Evolutionary conservation across 2,888 invertebrate genomes (phyloP).

Genomic region (Hydriomena furcata): DNA sequence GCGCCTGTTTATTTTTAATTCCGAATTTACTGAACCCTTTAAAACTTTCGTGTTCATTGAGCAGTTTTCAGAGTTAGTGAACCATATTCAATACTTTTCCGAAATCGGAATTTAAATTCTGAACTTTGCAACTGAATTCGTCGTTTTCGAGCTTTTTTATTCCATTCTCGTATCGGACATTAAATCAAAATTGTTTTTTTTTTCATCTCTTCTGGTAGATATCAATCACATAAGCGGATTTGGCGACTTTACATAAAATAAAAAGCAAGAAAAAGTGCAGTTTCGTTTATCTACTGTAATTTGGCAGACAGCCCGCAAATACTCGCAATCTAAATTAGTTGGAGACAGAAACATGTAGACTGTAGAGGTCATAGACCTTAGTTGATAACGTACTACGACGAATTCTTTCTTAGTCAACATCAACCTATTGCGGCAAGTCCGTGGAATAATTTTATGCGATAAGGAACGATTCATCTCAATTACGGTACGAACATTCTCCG

Average conservation of each 20-base stretch:
- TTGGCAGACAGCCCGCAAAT: conserved; percentile 28
- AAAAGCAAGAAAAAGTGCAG: background rate
- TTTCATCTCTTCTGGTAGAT: too few species aligned
- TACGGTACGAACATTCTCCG: conserved; percentile 21
- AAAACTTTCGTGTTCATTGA: conserved; percentile 30
- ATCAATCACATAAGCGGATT: too few species aligned
- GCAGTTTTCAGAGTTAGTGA: conserved; percentile 22
- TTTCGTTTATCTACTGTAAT: conserved; percentile 6
- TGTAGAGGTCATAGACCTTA: conserved; percentile 28
- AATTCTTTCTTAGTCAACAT: conserved; percentile 2
- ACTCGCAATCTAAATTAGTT: conserved; percentile 28
- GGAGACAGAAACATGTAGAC: conserved; percentile 22
- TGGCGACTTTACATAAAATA: too few species aligned
- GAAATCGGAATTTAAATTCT: background rate
- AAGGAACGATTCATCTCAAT: conserved; percentile 25
- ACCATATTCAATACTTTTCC: conserved; percentile 11
- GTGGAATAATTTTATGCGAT: background rate
- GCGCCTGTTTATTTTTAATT: conserved; percentile 1
- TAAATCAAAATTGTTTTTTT: too few species aligned
- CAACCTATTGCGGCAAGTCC: background rate
- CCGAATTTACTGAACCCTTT: background rate
- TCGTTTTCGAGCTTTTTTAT: background rate
- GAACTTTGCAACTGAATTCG: conserved; percentile 3
- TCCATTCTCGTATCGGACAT: background rate
- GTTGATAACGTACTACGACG: conserved; percentile 23